These are phyloP conservation scores for Hydrophis major DNA, from an alignment of 2,797 vertebrate genomes.

Conservation along the genomic window DNA sequence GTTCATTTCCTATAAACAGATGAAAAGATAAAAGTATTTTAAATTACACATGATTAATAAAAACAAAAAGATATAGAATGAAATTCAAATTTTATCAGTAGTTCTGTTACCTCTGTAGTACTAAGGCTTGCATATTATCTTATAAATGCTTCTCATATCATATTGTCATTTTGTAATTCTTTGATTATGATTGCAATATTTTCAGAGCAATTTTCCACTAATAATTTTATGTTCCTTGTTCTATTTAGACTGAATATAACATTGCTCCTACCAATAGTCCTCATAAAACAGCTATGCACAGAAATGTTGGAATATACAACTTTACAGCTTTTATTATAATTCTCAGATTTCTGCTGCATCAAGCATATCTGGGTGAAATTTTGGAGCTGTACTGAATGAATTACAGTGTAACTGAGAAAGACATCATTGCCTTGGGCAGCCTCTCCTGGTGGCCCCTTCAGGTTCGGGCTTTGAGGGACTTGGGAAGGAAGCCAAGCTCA, in stretches of 20 bases:
- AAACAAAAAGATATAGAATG: background rate
- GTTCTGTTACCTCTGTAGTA: accelerated
- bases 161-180: background rate
- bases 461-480: too few relatives aligned
- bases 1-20: conserved; percentile 88
- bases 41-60: background rate
- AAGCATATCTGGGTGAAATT: background rate
- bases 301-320: background rate
- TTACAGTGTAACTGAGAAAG: background rate
- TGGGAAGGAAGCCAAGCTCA: too few relatives aligned
- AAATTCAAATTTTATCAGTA: background rate
- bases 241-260: background rate
- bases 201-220: background rate
- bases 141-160: conserved; percentile 4
- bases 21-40: conserved; percentile 25
- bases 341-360: background rate
- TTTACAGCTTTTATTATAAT: background rate
- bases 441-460: too few relatives aligned
- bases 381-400: background rate
- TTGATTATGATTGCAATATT: background rate
- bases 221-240: background rate
- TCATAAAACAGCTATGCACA: background rate
- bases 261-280: background rate
- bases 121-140: background rate
- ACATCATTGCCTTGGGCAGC: background rate